Evolutionary conservation across 1,140 invertebrate genomes (phyloP).

Genomic region (Chionoecetes opilio): DNA sequence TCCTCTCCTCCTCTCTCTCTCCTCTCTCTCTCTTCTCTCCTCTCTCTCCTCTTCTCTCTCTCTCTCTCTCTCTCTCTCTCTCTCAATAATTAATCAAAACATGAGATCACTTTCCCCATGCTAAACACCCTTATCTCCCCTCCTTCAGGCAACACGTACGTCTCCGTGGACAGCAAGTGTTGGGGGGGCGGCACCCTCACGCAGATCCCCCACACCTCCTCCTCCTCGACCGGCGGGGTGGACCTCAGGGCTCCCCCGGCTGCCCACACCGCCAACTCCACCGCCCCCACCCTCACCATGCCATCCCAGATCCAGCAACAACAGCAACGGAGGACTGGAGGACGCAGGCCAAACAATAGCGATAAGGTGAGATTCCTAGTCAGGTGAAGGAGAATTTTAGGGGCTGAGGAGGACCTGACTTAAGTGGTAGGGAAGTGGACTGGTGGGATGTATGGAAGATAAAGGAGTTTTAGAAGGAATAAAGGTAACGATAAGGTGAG

Average conservation of each 20-base stretch:
- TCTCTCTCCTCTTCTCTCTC: not conserved
- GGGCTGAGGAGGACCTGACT: too few species aligned
- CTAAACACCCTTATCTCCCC: not conserved
- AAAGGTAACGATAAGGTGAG: too few species aligned
- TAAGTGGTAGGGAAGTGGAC: too few species aligned
- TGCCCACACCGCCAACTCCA: slow-evolving; percentile 24
- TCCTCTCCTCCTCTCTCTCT: not conserved
- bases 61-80: not conserved
- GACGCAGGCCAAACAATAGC: slow-evolving; percentile 89
- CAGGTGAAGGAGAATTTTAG: not conserved
- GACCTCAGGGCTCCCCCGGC: not conserved
- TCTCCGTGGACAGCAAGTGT: slow-evolving; percentile 83
- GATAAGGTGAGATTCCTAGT: slow-evolving; percentile 82
- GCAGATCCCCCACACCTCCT: slow-evolving; percentile 80
- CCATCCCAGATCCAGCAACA: slow-evolving; percentile 77
- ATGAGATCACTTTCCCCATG: not conserved
- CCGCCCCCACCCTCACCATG: slow-evolving; percentile 57
- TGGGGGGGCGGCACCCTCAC: slow-evolving; percentile 84
- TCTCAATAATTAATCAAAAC: not conserved
- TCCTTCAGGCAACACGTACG: slow-evolving; percentile 81
- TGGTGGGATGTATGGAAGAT: too few species aligned
- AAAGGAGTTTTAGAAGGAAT: too few species aligned
- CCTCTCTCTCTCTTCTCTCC: not conserved
- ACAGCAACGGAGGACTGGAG: slow-evolving; percentile 88
- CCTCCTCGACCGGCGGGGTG: slow-evolving; percentile 75